phyloP scores from a whole-genome alignment of 1,140 invertebrate genomes.

The Reticulitermes speratus region DNA sequence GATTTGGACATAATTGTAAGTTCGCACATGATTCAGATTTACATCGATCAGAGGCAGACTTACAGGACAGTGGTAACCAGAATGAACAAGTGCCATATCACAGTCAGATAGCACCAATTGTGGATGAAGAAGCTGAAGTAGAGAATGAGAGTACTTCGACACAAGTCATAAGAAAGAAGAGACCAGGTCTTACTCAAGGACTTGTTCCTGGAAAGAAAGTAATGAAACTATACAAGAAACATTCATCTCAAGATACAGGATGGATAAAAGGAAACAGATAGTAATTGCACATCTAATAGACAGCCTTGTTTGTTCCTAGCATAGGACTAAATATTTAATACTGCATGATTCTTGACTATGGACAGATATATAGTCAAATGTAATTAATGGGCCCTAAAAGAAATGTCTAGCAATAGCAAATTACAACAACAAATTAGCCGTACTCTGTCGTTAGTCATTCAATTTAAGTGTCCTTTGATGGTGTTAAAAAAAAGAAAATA shows the following conservation, averaged over 20 bases:
- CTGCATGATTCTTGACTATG: background rate
- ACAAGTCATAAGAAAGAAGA: conserved; percentile 62
- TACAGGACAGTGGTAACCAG: conserved; percentile 53
- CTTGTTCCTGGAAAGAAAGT: conserved; percentile 83
- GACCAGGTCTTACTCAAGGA: conserved; percentile 74
- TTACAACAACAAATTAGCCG: background rate
- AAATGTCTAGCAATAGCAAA: background rate
- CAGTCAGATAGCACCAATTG: conserved; percentile 19
- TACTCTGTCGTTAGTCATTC: background rate
- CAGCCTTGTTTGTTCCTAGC: background rate
- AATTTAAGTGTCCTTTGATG: background rate
- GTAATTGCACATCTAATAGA: background rate
- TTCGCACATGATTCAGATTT: conserved; percentile 90
- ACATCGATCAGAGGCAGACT: conserved; percentile 56
- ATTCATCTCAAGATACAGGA: conserved; percentile 54
- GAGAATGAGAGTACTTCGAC: conserved; percentile 38
- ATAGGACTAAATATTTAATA: background rate
- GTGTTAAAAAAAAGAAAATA: background rate
- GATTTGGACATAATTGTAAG: conserved; percentile 89
- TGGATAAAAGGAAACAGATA: conserved; percentile 40
- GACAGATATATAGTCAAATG: background rate
- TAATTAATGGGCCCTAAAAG: background rate
- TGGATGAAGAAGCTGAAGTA: conserved; percentile 56
- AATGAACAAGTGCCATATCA: conserved; percentile 34
- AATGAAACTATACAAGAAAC: conserved; percentile 71